Evolutionary conservation across 2,797 vertebrate genomes (phyloP), one percentile per base, ranked within the genome.

Genomic region (Helostoma temminkii): DNA sequence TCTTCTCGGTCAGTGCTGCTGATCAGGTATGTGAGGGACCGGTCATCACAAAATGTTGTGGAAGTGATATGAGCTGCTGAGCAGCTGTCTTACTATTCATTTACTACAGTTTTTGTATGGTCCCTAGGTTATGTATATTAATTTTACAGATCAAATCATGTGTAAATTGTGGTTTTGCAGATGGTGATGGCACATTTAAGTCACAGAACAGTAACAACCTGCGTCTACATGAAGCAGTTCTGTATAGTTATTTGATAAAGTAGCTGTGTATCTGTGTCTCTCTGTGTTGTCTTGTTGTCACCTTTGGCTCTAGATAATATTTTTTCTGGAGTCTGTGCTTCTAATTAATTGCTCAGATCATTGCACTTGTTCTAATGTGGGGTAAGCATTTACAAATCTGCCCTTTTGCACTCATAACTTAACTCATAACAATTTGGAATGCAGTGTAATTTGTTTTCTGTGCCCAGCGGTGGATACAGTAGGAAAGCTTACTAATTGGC

Each of bases 271-370:
- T 25, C 12, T 0, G 0, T 49, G 9, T 32, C 30, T 71, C 59
- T 48, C 19, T 18, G 16, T 18, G 65, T 25, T 58, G 25, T 36
- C 6, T 2, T 21, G 24, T 48, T 30, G n/a, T 54, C 63, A 37
- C 65, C 53, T 72, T 53, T 73, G 37, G 62, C 25, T 69, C 42
- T 30, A 25, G 48, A 39, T 60, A 62, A 79, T 16, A 66, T 62
- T 68, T 9, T 41, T 47, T 24, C 21, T 36, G 5, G 4, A 42
- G 25, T n/a, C 0, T 71, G 14, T 39, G 15, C 19, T 46, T 28
- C 16, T 26, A 63, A 80, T 57, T 22, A 60, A 64, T 62, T 80
- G 46, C 66, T 47, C 37, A 10, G 50, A 58, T 57, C 25, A 39
- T 60, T 22, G 15, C n/a, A n/a, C n/a, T n/a, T n/a, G n/a, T n/a